Conservation (phyloP, 2,797 vertebrate genomes). For the Diceros bicornis region DNA sequence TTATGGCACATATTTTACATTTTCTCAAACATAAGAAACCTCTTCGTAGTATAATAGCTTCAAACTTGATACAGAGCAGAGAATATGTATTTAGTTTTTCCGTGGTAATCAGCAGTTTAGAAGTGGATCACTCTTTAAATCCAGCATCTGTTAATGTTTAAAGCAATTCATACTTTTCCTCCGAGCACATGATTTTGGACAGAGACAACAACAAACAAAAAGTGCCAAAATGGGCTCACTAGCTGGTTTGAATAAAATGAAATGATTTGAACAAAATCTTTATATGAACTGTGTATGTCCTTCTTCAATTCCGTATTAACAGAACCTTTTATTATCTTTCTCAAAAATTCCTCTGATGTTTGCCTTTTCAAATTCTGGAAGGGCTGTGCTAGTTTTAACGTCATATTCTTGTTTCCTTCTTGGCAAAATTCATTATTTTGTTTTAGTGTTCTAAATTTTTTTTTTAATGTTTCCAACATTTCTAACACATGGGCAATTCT, state of each 20-base stretch:
- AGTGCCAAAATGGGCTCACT: slow-evolving; percentile 78
- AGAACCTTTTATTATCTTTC: slow-evolving; percentile 75
- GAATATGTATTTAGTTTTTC: slow-evolving; percentile 85
- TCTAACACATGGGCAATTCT: slow-evolving; percentile 61
- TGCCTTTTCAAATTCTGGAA: slow-evolving; percentile 78
- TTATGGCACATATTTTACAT: slow-evolving; percentile 69
- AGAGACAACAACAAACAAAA: slow-evolving; percentile 84
- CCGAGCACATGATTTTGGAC: slow-evolving; percentile 85
- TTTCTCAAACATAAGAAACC: slow-evolving; percentile 73
- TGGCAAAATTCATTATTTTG: slow-evolving; percentile 80
- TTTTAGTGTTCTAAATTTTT: slow-evolving; percentile 78
- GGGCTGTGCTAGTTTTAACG: slow-evolving; percentile 74
- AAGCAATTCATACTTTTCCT: slow-evolving; percentile 87
- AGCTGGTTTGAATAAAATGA: slow-evolving; percentile 68
- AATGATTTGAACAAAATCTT: slow-evolving; percentile 77
- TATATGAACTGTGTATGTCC: slow-evolving; percentile 41
- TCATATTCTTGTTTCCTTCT: slow-evolving; percentile 80
- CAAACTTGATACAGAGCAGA: slow-evolving; percentile 70
- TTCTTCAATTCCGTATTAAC: slow-evolving; percentile 76
- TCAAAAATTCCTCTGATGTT: slow-evolving; percentile 77
- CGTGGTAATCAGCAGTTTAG: slow-evolving; percentile 81
- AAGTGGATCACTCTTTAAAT: slow-evolving; percentile 86
- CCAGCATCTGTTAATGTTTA: slow-evolving; percentile 90
- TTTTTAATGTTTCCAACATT: slow-evolving; percentile 74
- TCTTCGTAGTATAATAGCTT: slow-evolving; percentile 65